A percentile compares a stretch with the other conserved stretches of the same genome.
Conservation (phyloP, 2,113 vertebrate species). For the Pseudonaja textilis region DNA sequence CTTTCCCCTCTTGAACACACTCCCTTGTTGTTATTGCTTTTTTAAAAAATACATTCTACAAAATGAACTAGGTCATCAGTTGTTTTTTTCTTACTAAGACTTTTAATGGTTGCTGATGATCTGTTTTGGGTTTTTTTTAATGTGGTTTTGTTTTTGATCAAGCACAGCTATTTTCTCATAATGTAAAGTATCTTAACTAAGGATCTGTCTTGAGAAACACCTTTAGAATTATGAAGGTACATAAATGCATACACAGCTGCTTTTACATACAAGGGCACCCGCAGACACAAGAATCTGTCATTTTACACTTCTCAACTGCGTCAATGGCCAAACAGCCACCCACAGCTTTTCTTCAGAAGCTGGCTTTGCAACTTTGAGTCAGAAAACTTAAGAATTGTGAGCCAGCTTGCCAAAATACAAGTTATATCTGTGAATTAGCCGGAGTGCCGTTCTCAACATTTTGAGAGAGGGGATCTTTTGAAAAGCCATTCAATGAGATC, state of each 20-base stretch:
- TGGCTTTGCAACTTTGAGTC: constrained; percentile 22
- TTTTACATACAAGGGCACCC: not conserved
- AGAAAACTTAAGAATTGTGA: constrained; percentile 43
- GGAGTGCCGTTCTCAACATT: constrained; percentile 5
- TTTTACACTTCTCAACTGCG: constrained; percentile 13
- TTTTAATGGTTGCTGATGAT: constrained; percentile 8
- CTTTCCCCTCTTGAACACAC: not conserved
- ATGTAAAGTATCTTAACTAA: not conserved
- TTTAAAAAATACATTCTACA: not conserved
- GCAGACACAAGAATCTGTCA: not conserved
- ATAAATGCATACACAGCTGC: not conserved
- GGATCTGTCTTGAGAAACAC: not conserved
- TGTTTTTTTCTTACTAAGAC: not conserved
- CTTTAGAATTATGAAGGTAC: not conserved
- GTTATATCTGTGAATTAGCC: constrained; percentile 21
- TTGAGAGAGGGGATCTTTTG: not conserved
- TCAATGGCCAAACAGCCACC: constrained; percentile 17
- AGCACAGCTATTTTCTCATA: not conserved
- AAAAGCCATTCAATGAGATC: not conserved
- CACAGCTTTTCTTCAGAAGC: constrained; percentile 3
- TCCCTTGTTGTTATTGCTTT: not conserved
- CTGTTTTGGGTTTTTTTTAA: not conserved
- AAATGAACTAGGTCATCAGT: not conserved
- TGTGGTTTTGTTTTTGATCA: not conserved
- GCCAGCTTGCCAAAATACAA: not conserved